Evolutionary conservation across 53 echinoderm and acorn worm species (phyloP).

Genomic region (Arbacia lixula): DNA sequence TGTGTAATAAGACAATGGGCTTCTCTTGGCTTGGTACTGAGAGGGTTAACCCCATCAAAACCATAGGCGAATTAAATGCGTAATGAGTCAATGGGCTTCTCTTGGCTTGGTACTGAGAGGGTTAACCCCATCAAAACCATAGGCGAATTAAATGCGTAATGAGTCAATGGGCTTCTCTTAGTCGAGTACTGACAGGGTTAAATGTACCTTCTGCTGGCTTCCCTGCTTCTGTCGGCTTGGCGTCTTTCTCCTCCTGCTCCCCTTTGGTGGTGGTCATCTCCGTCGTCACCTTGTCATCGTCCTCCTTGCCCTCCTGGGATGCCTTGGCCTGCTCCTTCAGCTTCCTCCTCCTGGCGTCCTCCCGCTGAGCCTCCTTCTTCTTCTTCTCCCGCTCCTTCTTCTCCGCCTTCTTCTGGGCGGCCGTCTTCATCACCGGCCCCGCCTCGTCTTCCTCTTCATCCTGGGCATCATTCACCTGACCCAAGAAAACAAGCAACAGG

Average conservation of each 20-base stretch:
- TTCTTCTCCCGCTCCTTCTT: conserved; percentile 93
- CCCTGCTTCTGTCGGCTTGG: conserved; percentile 12
- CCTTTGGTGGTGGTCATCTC: not conserved
- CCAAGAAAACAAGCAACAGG: too few species aligned
- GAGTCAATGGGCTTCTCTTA: too few species aligned
- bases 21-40: too few species aligned
- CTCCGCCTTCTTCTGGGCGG: conserved; percentile 99
- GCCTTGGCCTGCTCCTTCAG: conserved; percentile 70
- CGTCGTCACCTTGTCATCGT: conserved; percentile 14
- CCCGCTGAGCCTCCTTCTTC: conserved; percentile 88
- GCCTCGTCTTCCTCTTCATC: conserved; percentile 61
- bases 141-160: too few species aligned
- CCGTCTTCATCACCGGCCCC: conserved; percentile 83
- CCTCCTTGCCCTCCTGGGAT: conserved; percentile 22
- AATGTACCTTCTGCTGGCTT: conserved; percentile 6
- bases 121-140: too few species aligned
- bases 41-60: too few species aligned
- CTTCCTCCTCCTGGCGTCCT: conserved; percentile 74
- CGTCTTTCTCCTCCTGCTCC: not conserved
- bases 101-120: too few species aligned
- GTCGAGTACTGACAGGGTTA: too few species aligned
- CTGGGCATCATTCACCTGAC: not conserved
- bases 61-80: too few species aligned
- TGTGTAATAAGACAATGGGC: too few species aligned
- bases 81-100: too few species aligned